Percentiles rank a stretch among this genome's conserved stretches.
Conservation (phyloP, 2,888 invertebrate species). For the Drosophila paranaensis region DNA sequence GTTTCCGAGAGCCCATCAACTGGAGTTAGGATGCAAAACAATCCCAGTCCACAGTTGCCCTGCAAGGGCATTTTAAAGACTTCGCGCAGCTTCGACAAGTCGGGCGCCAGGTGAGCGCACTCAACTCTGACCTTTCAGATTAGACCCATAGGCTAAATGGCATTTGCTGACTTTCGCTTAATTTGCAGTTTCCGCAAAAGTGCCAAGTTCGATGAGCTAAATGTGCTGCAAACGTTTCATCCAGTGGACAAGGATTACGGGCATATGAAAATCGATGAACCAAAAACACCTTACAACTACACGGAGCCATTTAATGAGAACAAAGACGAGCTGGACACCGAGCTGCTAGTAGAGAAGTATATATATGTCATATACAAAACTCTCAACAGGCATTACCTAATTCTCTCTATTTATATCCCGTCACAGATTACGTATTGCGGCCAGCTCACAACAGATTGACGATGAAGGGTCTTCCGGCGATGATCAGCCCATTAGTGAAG, state of each 20-base stretch:
- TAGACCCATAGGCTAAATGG: constrained; percentile 7
- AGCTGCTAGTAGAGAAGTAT: constrained; percentile 91
- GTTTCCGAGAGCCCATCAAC: constrained; percentile 8
- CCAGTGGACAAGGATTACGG: constrained; percentile 99
- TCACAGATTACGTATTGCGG: constrained; percentile 82
- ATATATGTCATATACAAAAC: background rate
- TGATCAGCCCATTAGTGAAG: constrained; percentile 88
- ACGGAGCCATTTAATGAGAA: constrained; percentile 87
- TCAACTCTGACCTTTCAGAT: constrained; percentile 46
- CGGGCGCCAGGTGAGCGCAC: constrained; percentile 84
- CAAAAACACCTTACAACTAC: constrained; percentile 95
- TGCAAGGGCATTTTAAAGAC: constrained; percentile 95
- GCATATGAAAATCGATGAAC: constrained; percentile 99
- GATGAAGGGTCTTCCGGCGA: constrained; percentile 86
- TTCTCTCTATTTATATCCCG: background rate
- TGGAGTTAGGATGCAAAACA: constrained; percentile 80
- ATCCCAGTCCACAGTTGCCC: constrained; percentile 84
- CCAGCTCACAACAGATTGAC: constrained; percentile 83
- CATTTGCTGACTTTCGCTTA: background rate
- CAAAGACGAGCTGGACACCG: constrained; percentile 88
- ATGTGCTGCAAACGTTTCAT: constrained; percentile 98
- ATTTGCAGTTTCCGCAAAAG: constrained; percentile 85
- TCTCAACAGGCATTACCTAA: background rate
- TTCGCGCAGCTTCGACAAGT: constrained; percentile 94
- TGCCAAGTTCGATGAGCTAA: constrained; percentile 98